Percentiles rank a stretch among this genome's conserved stretches.
Evolutionary conservation across 2,888 invertebrate genomes (phyloP).

Genomic region (Dione juno): DNA sequence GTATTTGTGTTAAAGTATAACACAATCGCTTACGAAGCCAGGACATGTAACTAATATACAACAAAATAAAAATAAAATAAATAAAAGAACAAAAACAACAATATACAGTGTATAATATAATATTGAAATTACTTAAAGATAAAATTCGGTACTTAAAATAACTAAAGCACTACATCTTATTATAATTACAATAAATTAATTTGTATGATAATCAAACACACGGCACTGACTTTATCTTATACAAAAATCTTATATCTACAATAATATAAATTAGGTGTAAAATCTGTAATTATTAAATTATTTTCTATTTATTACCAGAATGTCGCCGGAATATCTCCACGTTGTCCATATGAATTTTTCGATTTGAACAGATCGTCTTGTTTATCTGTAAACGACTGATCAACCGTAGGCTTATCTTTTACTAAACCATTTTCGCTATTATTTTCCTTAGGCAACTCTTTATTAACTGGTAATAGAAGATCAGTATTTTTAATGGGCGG

Average conservation of each 20-base stretch:
- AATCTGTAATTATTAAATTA: neutral
- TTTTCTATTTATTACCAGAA: neutral
- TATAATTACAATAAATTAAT: neutral
- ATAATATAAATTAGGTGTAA: too few species aligned
- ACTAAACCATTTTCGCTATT: neutral
- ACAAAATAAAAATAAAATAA: too few species aligned
- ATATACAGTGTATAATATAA: too few species aligned
- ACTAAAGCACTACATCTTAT: neutral
- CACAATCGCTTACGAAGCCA: too few species aligned
- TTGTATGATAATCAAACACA: neutral
- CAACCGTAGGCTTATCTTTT: neutral
- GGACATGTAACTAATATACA: too few species aligned
- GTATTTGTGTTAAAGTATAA: too few species aligned
- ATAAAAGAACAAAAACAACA: too few species aligned
- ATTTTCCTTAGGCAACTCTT: neutral
- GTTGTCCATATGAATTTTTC: neutral
- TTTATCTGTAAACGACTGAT: conserved; percentile 7
- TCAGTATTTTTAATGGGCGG: conserved; percentile 46
- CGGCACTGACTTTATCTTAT: too few species aligned
- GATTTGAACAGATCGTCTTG: neutral
- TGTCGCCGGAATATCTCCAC: conserved; percentile 31
- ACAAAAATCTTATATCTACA: too few species aligned
- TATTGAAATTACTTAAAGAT: too few species aligned
- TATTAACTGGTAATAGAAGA: conserved; percentile 1
- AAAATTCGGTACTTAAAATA: too few species aligned